phyloP scores from a whole-genome alignment of 2,113 vertebrate species.

The Hypomesus transpacificus region DNA sequence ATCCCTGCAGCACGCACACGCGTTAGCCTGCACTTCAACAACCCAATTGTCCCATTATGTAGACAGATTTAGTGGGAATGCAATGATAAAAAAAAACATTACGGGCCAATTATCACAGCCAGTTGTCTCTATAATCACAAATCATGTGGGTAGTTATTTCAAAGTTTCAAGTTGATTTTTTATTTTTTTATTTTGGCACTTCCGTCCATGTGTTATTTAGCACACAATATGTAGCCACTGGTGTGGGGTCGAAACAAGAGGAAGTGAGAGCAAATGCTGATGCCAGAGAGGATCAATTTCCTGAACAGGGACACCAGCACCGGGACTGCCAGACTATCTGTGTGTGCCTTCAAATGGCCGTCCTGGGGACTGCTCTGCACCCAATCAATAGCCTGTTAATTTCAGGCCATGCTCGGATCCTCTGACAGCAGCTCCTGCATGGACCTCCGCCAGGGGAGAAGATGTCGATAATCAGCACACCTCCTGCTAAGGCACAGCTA shows the following conservation, averaged over 20 bases:
- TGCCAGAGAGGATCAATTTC: constrained; percentile 42
- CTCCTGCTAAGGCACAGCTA: not conserved
- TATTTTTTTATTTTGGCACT: no score
- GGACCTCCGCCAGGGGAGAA: constrained; percentile 2
- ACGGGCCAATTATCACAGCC: constrained; percentile 7
- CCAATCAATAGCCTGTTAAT: constrained; percentile 61
- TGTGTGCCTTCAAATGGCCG: constrained; percentile 51
- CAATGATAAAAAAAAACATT: constrained; percentile 22
- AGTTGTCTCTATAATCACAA: not conserved
- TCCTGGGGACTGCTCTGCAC: constrained; percentile 41
- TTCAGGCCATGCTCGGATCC: constrained; percentile 35
- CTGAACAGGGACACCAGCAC: constrained; percentile 13
- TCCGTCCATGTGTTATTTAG: not conserved
- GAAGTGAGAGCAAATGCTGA: constrained; percentile 27
- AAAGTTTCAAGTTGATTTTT: no score
- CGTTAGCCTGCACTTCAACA: constrained; percentile 47
- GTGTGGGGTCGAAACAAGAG: constrained; percentile 9
- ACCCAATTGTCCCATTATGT: constrained; percentile 58
- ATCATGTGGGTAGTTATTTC: constrained; percentile 1
- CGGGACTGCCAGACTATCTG: constrained; percentile 28
- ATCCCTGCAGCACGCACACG: constrained; percentile 64
- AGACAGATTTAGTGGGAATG: constrained; percentile 42
- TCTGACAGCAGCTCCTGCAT: constrained; percentile 13
- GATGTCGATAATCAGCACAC: not conserved
- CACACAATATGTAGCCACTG: constrained; percentile 3